A percentile compares a stretch with the other conserved stretches of the same genome.
phyloP scores from a whole-genome alignment of 1,140 invertebrate species.

The Caerostris extrusa region DNA sequence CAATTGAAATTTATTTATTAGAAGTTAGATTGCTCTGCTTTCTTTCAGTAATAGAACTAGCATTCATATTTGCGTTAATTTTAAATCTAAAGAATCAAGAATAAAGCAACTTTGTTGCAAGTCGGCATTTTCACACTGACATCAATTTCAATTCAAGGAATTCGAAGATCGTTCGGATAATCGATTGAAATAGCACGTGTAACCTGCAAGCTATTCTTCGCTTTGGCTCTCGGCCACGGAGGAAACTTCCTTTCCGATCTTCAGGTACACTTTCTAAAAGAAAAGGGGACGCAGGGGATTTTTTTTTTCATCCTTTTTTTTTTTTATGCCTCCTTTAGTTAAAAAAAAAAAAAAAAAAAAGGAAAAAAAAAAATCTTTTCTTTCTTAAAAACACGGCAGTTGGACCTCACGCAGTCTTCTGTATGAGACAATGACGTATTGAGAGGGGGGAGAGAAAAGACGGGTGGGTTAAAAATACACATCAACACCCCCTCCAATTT shows the following conservation, averaged over 20 bases:
- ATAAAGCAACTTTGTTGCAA: no score
- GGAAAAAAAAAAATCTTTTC: no score
- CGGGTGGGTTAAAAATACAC: constrained; percentile 26
- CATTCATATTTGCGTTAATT: no score
- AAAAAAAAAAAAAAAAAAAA: not conserved
- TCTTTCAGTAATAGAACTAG: no score
- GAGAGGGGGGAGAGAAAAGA: not conserved
- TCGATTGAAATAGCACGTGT: not conserved
- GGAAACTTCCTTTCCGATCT: constrained; percentile 7
- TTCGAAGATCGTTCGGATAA: not conserved
- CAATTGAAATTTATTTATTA: no score
- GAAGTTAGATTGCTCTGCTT: no score
- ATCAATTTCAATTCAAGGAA: not conserved
- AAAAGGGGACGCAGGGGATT: not conserved
- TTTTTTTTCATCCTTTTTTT: constrained; percentile 6
- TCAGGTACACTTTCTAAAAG: constrained; percentile 13
- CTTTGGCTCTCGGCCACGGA: not conserved
- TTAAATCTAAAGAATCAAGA: no score
- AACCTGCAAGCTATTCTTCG: not conserved
- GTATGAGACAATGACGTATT: constrained; percentile 71
- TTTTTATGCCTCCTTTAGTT: not conserved
- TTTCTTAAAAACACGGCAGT: constrained; percentile 13
- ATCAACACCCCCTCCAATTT: not conserved
- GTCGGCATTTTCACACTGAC: no score
- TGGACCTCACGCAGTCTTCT: constrained; percentile 53